These are phyloP conservation scores for Scaptomyza montana DNA, from an alignment of 1,140 invertebrate species.

Conservation along the genomic window DNA sequence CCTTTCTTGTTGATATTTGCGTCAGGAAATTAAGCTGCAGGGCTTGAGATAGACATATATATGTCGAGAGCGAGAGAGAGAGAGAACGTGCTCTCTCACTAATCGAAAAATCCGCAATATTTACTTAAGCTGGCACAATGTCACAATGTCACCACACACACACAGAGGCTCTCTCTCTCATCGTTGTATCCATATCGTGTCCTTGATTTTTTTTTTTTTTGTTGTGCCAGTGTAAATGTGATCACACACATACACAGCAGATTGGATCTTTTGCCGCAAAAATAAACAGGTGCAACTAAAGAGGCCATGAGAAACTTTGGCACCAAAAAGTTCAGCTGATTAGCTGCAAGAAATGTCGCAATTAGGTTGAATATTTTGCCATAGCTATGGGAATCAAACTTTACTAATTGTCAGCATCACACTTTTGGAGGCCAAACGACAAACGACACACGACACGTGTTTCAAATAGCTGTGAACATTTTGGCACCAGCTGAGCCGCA, in stretches of 20 bases:
- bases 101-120: constrained; percentile 50
- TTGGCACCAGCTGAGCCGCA: background rate
- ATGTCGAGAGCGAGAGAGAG: too few species aligned
- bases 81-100: constrained; percentile 21
- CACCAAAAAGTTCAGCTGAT: constrained; percentile 50
- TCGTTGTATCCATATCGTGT: background rate
- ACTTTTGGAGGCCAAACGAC: constrained; percentile 14
- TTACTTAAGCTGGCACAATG: constrained; percentile 20
- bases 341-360: constrained; percentile 68
- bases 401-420: constrained; percentile 50
- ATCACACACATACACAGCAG: background rate
- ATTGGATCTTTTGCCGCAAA: constrained; percentile 21
- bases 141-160: background rate
- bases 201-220: background rate
- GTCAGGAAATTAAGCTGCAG: constrained; percentile 72
- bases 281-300: constrained; percentile 29
- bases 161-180: too few species aligned
- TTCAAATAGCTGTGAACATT: constrained; percentile 21
- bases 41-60: constrained; percentile 25
- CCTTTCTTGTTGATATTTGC: constrained; percentile 69
- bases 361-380: constrained; percentile 47
- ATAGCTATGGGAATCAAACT: constrained; percentile 31
- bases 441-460: constrained; percentile 24
- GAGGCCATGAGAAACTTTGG: constrained; percentile 16
- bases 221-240: background rate